Evolutionary conservation across 1,140 invertebrate species (phyloP).

Genomic region (Bombus polaris): DNA sequence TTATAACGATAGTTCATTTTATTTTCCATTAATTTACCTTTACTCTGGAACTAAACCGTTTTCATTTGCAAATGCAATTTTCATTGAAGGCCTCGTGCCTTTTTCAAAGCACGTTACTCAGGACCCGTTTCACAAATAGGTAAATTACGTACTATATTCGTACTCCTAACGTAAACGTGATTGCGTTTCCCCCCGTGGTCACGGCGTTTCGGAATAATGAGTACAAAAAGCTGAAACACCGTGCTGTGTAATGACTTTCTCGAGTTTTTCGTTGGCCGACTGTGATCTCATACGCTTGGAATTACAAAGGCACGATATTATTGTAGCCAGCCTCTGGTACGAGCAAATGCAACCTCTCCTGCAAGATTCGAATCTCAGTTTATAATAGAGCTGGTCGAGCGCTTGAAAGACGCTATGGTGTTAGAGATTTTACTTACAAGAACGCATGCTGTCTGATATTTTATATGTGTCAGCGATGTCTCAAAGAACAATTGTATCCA

Average conservation of each 20-base stretch:
- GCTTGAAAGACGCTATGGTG: no score
- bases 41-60: no score
- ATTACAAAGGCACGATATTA: constrained; percentile 29
- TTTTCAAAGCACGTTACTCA: not conserved
- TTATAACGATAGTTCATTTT: not conserved
- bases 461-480: no score
- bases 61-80: not conserved
- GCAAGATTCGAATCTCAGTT: not conserved
- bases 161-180: not conserved
- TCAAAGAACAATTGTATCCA: not conserved
- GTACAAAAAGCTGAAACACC: not conserved
- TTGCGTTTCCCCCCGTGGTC: not conserved
- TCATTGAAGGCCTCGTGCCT: not conserved
- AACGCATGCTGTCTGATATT: no score
- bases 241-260: constrained; percentile 18
- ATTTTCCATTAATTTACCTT: not conserved
- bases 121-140: not conserved
- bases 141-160: not conserved
- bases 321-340: not conserved
- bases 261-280: constrained; percentile 3
- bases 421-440: no score
- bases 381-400: no score
- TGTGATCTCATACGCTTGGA: constrained; percentile 44
- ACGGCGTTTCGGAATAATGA: not conserved
- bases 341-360: not conserved